These are phyloP conservation scores for Ptilorrhoa leucosticta DNA, from an alignment of 2,113 vertebrate species.

Conservation along the genomic window DNA sequence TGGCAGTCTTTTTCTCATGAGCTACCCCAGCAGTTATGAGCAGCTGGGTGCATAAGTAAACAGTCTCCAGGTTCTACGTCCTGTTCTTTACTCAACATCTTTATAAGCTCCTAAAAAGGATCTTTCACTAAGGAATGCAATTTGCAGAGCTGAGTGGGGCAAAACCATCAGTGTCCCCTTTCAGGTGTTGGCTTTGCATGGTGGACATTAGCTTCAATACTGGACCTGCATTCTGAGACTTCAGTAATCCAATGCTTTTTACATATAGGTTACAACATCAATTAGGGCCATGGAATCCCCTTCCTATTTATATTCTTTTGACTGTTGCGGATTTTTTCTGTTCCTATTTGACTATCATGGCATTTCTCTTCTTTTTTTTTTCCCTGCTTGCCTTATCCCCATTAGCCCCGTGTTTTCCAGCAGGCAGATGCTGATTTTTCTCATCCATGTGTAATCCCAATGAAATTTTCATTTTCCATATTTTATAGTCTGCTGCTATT, in stretches of 20 bases:
- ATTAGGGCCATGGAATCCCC: background rate
- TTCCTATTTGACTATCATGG: background rate
- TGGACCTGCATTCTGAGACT: background rate
- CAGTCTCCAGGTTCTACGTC: background rate
- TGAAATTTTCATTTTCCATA: conserved; percentile 57
- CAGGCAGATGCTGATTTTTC: conserved; percentile 43
- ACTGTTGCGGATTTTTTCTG: background rate
- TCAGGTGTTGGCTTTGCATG: background rate
- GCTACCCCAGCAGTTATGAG: background rate
- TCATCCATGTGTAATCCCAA: conserved; percentile 54
- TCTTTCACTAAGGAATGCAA: background rate
- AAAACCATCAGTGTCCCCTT: background rate
- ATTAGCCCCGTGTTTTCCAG: conserved; percentile 34
- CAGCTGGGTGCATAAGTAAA: conserved; percentile 35
- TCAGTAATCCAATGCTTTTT: background rate
- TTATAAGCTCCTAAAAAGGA: background rate
- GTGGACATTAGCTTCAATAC: background rate
- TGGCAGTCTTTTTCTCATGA: conserved; percentile 5
- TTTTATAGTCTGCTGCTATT: conserved; percentile 52
- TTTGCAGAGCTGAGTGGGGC: background rate
- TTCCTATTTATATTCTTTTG: background rate
- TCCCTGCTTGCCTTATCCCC: background rate
- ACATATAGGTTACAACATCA: background rate
- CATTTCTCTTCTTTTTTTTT: background rate
- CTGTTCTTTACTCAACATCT: background rate